phyloP scores from a whole-genome alignment of 2,888 invertebrate genomes.

The Gonocerus acuteangulatus region DNA sequence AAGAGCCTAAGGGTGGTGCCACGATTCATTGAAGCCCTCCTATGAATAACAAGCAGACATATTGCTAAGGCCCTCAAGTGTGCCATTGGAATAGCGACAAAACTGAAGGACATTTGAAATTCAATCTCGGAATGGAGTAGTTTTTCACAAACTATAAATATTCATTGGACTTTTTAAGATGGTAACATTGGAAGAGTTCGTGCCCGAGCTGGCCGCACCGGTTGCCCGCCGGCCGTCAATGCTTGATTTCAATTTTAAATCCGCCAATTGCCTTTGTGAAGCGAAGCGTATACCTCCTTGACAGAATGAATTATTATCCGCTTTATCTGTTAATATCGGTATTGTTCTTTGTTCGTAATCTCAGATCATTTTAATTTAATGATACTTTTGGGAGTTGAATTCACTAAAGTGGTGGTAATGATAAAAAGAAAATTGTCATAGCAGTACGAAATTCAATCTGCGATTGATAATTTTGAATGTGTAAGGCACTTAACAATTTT shows the following conservation, averaged over 20 bases:
- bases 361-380: too few relatives aligned
- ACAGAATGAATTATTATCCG: too few relatives aligned
- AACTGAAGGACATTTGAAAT: conserved; percentile 11
- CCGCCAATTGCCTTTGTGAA: background rate
- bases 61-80: background rate
- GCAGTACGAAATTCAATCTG: too few relatives aligned
- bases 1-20: too few relatives aligned
- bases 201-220: background rate
- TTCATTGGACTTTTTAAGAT: conserved; percentile 9
- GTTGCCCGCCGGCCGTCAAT: background rate
- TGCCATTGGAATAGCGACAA: conserved; percentile 11
- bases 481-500: too few relatives aligned
- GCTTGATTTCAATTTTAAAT: conserved; percentile 17
- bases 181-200: background rate
- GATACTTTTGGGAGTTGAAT: too few relatives aligned
- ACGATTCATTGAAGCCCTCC: too few relatives aligned
- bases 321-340: background rate
- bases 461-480: too few relatives aligned
- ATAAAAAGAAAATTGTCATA: too few relatives aligned
- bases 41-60: background rate
- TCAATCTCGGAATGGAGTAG: conserved; percentile 10
- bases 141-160: conserved; percentile 19
- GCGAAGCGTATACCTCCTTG: too few relatives aligned
- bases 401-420: too few relatives aligned
- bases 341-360: background rate